Conservation (phyloP, 2,113 vertebrate species). For the Vombatus ursinus region DNA sequence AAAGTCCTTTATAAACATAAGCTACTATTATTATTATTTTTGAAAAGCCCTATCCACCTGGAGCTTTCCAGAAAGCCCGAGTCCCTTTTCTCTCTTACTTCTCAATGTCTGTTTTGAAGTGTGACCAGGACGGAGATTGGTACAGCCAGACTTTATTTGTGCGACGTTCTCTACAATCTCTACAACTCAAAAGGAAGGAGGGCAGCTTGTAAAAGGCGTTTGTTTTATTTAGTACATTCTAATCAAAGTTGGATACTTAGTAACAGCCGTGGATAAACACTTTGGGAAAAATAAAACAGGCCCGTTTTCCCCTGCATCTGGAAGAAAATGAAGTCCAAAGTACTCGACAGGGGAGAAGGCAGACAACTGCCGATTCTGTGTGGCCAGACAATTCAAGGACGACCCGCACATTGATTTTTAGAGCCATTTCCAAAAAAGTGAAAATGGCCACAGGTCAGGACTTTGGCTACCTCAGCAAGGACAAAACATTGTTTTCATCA, state of each 20-base stretch:
- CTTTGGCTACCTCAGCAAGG: conserved; percentile 73
- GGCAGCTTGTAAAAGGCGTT: conserved; percentile 75
- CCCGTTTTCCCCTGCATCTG: conserved; percentile 77
- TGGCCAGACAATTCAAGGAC: conserved; percentile 73
- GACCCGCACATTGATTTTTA: conserved; percentile 63
- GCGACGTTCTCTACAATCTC: conserved; percentile 23
- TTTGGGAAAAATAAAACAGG: conserved; percentile 66
- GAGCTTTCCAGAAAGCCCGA: background rate
- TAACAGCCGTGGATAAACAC: conserved; percentile 81
- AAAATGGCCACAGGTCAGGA: conserved; percentile 71
- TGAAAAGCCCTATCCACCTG: background rate
- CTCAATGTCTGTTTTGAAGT: conserved; percentile 1
- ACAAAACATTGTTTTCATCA: conserved; percentile 71
- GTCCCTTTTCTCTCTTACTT: background rate
- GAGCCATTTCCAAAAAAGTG: conserved; percentile 76
- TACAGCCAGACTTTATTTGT: conserved; percentile 11
- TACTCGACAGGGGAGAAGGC: conserved; percentile 88
- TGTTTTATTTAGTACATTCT: conserved; percentile 84
- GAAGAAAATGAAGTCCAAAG: conserved; percentile 82
- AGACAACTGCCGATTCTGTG: conserved; percentile 79
- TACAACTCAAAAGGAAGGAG: conserved; percentile 68
- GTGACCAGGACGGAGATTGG: conserved; percentile 6
- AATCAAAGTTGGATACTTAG: conserved; percentile 77
- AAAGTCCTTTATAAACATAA: conserved; percentile 3
- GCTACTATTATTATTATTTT: background rate